Evolutionary conservation across 2,113 vertebrate species (phyloP).

Genomic region (Oophaga pumilio): DNA sequence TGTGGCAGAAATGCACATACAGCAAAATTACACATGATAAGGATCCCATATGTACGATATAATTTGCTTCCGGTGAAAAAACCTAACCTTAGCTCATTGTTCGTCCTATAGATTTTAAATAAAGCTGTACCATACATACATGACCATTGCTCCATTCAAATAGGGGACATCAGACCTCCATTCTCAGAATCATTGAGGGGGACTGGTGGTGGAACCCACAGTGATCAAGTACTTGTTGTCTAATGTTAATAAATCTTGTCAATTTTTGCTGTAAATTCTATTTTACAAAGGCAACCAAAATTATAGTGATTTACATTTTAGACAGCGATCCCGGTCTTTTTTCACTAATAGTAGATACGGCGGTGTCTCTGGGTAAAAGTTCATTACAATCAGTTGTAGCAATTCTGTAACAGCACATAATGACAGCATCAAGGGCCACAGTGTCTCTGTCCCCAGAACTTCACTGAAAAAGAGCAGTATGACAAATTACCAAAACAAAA

Average conservation of each 20-base stretch:
- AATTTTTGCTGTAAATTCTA: neutral
- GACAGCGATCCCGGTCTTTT: slow-evolving; percentile 68
- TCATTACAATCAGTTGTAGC: slow-evolving; percentile 74
- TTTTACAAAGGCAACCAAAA: neutral
- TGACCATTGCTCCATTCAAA: too few species aligned
- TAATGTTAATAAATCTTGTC: neutral
- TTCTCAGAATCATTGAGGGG: too few species aligned
- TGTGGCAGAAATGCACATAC: too few species aligned
- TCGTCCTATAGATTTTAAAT: too few species aligned
- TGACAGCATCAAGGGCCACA: slow-evolving; percentile 77
- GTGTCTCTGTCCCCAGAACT: slow-evolving; percentile 64
- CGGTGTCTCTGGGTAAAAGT: slow-evolving; percentile 81
- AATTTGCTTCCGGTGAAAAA: too few species aligned
- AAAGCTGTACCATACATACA: too few species aligned
- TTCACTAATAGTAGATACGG: slow-evolving; percentile 74
- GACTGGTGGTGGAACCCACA: too few species aligned
- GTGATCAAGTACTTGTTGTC: too few species aligned
- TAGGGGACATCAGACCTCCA: too few species aligned
- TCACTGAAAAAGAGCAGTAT: slow-evolving; percentile 61
- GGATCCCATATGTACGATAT: too few species aligned
- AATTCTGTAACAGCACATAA: slow-evolving; percentile 69
- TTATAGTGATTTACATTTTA: slow-evolving; percentile 67
- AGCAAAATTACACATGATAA: too few species aligned
- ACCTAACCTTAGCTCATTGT: too few species aligned
- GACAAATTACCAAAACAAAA: neutral